Base-by-base conservation (phyloP, 2,797 vertebrate species). In the Diplodus sargus region DNA sequence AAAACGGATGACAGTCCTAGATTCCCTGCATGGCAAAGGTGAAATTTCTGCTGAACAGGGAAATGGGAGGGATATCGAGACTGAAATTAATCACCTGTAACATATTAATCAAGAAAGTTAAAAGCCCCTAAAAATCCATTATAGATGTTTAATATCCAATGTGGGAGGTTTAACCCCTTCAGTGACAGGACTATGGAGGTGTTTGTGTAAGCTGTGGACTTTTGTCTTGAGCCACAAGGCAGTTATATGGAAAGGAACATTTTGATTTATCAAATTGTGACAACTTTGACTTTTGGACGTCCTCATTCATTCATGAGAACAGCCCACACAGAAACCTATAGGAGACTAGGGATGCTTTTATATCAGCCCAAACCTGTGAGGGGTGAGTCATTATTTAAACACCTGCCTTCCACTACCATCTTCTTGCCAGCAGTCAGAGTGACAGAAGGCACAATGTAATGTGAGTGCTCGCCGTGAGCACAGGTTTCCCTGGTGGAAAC, bases 61-160 rank as follows among this genome's bases (percentile, higher is more conserved):
- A 74, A 61, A 69, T 20, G 43, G 39, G n/a, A 72, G 58, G n/a
- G 25, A 69, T 61, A 59, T 47, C 0, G 9, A 75, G 53, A 84
- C 77, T 62, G 20, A 62, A 78, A 78, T 82, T 58, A 82, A 84
- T 78, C 64, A 74, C 18, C 15, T 63, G 65, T n/a, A 81, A 59
- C 70, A 54, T 65, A 80, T 75, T 83, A 75, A 85, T 89, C 60
- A 68, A 49, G 23, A 75, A 78, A 73, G 67, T 87, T 79, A 64
- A 85, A 63, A 72, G 53, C 42, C 73, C 66, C 23, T 76, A 22
- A 83, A 86, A 83, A 76, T 75, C 73, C 58, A 79, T 82, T 77
- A 54, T 42, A 70, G 22, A 25, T 3, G 2, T 80, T 73, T 72
- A 75, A 78, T 86, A 76, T 66, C 52, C 28, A 70, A 12, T 52